phyloP scores from a whole-genome alignment of 2,113 vertebrate genomes.

The Colius striatus region DNA sequence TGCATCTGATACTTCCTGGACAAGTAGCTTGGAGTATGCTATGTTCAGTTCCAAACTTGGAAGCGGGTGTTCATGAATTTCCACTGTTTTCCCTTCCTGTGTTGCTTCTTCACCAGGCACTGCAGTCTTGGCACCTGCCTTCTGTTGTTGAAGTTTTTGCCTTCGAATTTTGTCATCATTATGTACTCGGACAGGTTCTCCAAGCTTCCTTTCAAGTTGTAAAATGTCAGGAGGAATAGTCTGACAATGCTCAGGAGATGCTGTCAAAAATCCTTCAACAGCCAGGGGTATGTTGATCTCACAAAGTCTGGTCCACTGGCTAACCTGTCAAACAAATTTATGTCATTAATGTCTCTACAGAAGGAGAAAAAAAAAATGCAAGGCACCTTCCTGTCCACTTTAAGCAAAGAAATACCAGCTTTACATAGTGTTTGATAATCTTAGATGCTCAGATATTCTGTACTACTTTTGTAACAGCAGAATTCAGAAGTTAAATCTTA shows the following conservation, averaged over 20 bases:
- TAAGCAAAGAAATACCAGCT: background rate
- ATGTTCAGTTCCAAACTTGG: slow-evolving; percentile 81
- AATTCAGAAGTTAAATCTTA: background rate
- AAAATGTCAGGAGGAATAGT: slow-evolving; percentile 84
- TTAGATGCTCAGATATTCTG: background rate
- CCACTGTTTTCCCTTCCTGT: background rate
- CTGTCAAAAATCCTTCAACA: slow-evolving; percentile 84
- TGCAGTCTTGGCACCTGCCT: background rate
- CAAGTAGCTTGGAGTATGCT: slow-evolving; percentile 86
- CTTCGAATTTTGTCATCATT: slow-evolving; percentile 96
- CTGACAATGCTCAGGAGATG: slow-evolving; percentile 48
- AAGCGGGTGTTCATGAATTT: background rate
- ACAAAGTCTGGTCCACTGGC: slow-evolving; percentile 96
- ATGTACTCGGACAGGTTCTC: slow-evolving; percentile 92
- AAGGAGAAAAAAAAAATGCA: background rate
- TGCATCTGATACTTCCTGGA: slow-evolving; percentile 63
- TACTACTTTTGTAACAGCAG: background rate
- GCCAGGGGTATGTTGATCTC: slow-evolving; percentile 91
- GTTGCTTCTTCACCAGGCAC: background rate
- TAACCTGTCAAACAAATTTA: slow-evolving; percentile 81
- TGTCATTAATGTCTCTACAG: background rate
- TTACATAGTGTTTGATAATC: background rate
- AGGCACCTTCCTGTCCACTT: background rate
- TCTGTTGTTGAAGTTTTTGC: slow-evolving; percentile 88
- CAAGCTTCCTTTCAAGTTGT: slow-evolving; percentile 86